phyloP scores from a whole-genome alignment of 2,113 vertebrate species.

The Etheostoma cragini region DNA sequence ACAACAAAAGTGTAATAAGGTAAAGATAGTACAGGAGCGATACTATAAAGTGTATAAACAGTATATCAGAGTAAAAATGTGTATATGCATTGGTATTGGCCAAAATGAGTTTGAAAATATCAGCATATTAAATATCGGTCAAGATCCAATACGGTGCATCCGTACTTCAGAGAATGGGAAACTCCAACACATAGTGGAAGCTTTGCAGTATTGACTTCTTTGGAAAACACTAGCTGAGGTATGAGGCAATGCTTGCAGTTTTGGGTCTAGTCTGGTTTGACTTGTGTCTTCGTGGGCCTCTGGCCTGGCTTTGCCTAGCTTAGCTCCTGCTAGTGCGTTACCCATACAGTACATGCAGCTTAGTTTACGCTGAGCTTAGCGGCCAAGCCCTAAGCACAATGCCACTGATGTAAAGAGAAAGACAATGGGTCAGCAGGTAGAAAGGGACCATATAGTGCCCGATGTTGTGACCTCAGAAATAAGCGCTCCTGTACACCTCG shows the following conservation, averaged over 20 bases:
- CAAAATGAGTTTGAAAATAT: too few relatives aligned
- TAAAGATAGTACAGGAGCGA: too few relatives aligned
- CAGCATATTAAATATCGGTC: too few relatives aligned
- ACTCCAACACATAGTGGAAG: constrained; percentile 28
- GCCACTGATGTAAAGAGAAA: constrained; percentile 22
- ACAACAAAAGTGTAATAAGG: too few relatives aligned
- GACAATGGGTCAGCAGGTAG: constrained; percentile 72
- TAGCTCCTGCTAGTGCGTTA: constrained; percentile 12
- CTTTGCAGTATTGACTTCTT: constrained; percentile 25
- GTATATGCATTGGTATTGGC: too few relatives aligned
- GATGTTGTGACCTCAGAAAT: constrained; percentile 58
- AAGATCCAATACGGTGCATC: too few relatives aligned
- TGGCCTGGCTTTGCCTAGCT: constrained; percentile 24
- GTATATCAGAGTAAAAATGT: too few relatives aligned
- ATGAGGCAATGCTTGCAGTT: constrained; percentile 13
- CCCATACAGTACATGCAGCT: neutral
- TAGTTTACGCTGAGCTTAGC: constrained; percentile 22
- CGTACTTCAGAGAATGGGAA: neutral
- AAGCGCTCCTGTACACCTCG: neutral
- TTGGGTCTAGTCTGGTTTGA: constrained; percentile 32
- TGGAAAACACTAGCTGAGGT: constrained; percentile 26
- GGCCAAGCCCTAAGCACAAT: constrained; percentile 5
- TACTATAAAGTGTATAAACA: too few relatives aligned
- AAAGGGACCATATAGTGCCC: constrained; percentile 31
- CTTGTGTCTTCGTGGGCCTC: neutral